phyloP scores from a whole-genome alignment of 1,140 invertebrate species.

The Maniola jurtina region DNA sequence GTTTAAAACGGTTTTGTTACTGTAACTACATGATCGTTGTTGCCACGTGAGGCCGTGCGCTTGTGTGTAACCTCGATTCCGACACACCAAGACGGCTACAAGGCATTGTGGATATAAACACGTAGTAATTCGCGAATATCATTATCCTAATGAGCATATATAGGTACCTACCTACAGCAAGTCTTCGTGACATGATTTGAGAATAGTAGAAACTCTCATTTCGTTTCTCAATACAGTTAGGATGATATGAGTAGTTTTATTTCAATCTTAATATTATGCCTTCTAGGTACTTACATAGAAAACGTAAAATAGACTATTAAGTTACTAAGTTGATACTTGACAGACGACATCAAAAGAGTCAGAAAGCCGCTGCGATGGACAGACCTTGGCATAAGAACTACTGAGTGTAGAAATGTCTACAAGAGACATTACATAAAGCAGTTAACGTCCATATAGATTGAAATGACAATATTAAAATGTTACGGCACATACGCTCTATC shows the following conservation, averaged over 20 bases:
- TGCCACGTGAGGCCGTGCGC: conserved; percentile 64
- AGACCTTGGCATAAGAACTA: too few species aligned
- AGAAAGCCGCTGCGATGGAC: too few species aligned
- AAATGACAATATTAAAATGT: background rate
- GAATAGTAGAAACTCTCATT: conserved; percentile 24
- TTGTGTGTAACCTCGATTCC: conserved; percentile 74
- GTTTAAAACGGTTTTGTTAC: conserved; percentile 38
- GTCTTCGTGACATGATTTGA: conserved; percentile 40
- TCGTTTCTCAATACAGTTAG: background rate
- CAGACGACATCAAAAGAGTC: too few species aligned
- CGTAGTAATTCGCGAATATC: conserved; percentile 74
- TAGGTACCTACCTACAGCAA: conserved; percentile 40
- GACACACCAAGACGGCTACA: conserved; percentile 56
- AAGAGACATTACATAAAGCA: too few species aligned
- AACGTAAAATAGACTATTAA: too few species aligned
- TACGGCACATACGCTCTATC: background rate
- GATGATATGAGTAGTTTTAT: too few species aligned
- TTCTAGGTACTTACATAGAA: too few species aligned
- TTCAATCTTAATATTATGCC: too few species aligned
- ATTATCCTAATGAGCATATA: conserved; percentile 73
- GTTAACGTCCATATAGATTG: too few species aligned
- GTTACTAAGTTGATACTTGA: too few species aligned
- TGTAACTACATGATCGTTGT: conserved; percentile 69
- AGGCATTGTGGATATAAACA: conserved; percentile 70
- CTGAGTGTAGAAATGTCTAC: too few species aligned